These are phyloP conservation scores for Dascyllus trimaculatus DNA, from an alignment of 2,113 vertebrate species.

Conservation along the genomic window DNA sequence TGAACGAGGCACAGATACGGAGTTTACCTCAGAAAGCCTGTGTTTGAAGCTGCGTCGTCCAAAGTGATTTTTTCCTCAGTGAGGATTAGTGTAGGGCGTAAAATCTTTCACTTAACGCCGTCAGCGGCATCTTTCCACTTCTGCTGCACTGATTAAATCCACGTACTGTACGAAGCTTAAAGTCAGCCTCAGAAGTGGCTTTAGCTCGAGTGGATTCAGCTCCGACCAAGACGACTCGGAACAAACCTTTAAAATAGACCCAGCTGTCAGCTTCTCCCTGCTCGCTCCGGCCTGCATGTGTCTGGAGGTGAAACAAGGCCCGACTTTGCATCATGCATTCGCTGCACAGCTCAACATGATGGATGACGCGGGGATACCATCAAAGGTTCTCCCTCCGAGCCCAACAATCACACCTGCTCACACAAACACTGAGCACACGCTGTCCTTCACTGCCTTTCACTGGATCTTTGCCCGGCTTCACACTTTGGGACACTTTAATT, in stretches of 20 bases:
- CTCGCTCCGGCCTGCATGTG: not conserved
- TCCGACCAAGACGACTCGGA: not conserved
- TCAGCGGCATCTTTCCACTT: constrained; percentile 42
- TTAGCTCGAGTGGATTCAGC: constrained; percentile 11
- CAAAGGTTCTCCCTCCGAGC: constrained; percentile 19
- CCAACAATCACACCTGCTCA: not conserved
- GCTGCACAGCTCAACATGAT: constrained; percentile 36
- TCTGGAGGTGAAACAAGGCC: constrained; percentile 15
- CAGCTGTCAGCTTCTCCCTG: not conserved
- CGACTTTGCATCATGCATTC: constrained; percentile 26
- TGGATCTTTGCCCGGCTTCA: constrained; percentile 18
- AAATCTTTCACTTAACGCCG: constrained; percentile 32
- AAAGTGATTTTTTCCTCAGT: constrained; percentile 63
- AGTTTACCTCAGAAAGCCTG: constrained; percentile 57
- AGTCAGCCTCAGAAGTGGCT: constrained; percentile 12
- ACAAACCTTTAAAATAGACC: constrained; percentile 8
- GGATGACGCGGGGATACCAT: constrained; percentile 27
- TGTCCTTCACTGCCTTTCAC: constrained; percentile 2
- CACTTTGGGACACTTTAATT: not conserved
- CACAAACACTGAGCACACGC: not conserved
- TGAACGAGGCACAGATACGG: constrained; percentile 11
- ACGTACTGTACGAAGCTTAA: not conserved
- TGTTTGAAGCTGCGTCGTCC: constrained; percentile 17
- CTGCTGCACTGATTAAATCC: constrained; percentile 29
- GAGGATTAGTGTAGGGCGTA: constrained; percentile 47